phyloP scores from a whole-genome alignment of 2,797 vertebrate genomes.

The Chloroceryle amazona region DNA sequence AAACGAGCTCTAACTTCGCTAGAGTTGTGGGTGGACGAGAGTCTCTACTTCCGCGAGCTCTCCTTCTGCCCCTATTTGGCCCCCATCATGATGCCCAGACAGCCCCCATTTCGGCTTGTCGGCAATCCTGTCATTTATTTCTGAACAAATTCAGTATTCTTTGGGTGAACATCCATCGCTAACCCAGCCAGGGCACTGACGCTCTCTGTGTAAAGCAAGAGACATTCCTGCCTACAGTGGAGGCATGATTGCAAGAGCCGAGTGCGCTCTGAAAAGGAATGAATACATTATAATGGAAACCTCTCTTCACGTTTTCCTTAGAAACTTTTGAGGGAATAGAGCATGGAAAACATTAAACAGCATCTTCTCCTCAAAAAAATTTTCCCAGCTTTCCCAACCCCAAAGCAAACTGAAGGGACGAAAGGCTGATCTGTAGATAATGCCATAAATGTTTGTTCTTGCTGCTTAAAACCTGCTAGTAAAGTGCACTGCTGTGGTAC shows the following conservation, averaged over 20 bases:
- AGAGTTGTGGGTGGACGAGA: constrained; percentile 13
- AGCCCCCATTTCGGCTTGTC: not conserved
- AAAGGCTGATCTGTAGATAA: constrained; percentile 5
- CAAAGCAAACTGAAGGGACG: not conserved
- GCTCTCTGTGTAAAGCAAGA: not conserved
- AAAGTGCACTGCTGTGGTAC: constrained; percentile 1
- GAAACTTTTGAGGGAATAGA: constrained; percentile 32
- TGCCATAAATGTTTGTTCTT: constrained; percentile 13
- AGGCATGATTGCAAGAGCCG: not conserved
- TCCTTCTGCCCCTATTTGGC: not conserved
- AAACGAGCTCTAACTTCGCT: constrained; percentile 29
- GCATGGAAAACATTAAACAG: not conserved
- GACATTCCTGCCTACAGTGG: not conserved
- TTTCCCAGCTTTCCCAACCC: not conserved
- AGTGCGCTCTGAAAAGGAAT: not conserved
- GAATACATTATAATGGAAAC: not conserved
- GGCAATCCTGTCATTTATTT: not conserved
- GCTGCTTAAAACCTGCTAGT: constrained; percentile 33
- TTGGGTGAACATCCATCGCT: not conserved
- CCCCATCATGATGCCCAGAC: not conserved
- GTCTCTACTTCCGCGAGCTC: not conserved
- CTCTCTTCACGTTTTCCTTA: not conserved
- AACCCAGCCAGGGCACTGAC: not conserved
- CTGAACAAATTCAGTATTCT: not conserved
- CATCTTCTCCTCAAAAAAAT: not conserved